These are phyloP conservation scores for Girardinichthys multiradiatus DNA, from an alignment of 2,113 vertebrate species.

Conservation along the genomic window DNA sequence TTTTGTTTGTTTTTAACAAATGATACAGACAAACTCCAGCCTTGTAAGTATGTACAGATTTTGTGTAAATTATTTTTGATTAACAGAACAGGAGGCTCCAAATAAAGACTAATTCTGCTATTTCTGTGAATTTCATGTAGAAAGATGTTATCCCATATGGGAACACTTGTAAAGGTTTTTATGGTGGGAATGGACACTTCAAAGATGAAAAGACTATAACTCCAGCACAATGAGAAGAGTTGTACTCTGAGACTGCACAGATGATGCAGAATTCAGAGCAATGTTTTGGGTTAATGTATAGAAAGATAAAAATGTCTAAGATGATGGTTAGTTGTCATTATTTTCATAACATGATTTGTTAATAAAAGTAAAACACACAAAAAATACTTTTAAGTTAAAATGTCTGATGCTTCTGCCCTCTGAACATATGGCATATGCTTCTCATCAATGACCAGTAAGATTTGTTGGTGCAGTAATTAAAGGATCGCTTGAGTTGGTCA, in stretches of 20 bases:
- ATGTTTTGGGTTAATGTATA: slow-evolving; percentile 44
- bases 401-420: slow-evolving; percentile 28
- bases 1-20: slow-evolving; percentile 51
- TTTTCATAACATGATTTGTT: slow-evolving; percentile 81
- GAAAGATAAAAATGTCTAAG: slow-evolving; percentile 67
- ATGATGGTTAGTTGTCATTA: slow-evolving; percentile 71
- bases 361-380: slow-evolving; percentile 65
- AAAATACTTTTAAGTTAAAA: slow-evolving; percentile 71
- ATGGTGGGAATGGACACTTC: slow-evolving; percentile 44
- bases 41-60: slow-evolving; percentile 90
- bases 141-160: slow-evolving; percentile 52
- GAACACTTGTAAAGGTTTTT: slow-evolving; percentile 75
- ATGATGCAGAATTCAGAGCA: slow-evolving; percentile 42
- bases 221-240: slow-evolving; percentile 45
- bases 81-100: slow-evolving; percentile 36
- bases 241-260: slow-evolving; percentile 20
- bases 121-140: slow-evolving; percentile 58
- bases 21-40: slow-evolving; percentile 65
- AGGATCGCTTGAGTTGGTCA: not conserved
- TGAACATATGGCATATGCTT: not conserved
- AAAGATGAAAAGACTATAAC: slow-evolving; percentile 43
- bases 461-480: not conserved
- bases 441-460: not conserved
- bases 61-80: slow-evolving; percentile 84
- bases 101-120: slow-evolving; percentile 62